Percentiles rank a stretch among this genome's conserved stretches.
These are phyloP conservation scores for Cichladusa arquata DNA, from an alignment of 2,113 vertebrate genomes.

Conservation along the genomic window DNA sequence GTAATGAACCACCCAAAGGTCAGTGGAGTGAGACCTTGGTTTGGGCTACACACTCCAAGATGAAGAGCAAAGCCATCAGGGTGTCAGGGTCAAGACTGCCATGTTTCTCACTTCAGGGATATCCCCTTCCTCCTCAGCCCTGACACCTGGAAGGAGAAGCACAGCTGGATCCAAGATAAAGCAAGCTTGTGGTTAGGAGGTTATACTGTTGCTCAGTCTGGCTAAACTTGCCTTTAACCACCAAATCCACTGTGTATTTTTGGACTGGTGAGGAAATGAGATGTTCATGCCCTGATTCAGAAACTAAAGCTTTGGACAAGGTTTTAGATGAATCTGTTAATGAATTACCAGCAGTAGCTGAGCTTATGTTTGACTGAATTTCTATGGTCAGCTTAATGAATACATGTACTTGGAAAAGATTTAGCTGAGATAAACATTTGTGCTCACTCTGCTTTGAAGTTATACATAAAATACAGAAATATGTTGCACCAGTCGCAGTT, in stretches of 20 bases:
- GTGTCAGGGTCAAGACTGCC: neutral
- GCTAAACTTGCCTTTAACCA: neutral
- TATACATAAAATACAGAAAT: neutral
- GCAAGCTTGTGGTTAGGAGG: neutral
- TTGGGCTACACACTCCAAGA: neutral
- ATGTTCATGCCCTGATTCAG: neutral
- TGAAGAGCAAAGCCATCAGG: neutral
- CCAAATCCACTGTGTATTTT: neutral
- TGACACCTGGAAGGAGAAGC: neutral
- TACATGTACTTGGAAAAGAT: neutral
- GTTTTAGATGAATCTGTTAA: slow-evolving; percentile 21
- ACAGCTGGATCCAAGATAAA: slow-evolving; percentile 4
- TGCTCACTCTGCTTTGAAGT: neutral
- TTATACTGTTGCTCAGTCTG: neutral
- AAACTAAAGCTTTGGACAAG: neutral
- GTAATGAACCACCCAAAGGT: neutral
- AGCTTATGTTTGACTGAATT: slow-evolving; percentile 23
- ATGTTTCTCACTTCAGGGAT: neutral
- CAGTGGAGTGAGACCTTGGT: rapidly evolving
- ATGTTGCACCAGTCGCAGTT: rapidly evolving
- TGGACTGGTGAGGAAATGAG: neutral
- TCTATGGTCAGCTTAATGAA: slow-evolving; percentile 6
- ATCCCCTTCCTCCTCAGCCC: neutral
- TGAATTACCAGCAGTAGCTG: neutral
- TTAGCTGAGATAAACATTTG: neutral